Evolutionary conservation across 2,797 vertebrate genomes (phyloP).

Genomic region (Meda fulgida): DNA sequence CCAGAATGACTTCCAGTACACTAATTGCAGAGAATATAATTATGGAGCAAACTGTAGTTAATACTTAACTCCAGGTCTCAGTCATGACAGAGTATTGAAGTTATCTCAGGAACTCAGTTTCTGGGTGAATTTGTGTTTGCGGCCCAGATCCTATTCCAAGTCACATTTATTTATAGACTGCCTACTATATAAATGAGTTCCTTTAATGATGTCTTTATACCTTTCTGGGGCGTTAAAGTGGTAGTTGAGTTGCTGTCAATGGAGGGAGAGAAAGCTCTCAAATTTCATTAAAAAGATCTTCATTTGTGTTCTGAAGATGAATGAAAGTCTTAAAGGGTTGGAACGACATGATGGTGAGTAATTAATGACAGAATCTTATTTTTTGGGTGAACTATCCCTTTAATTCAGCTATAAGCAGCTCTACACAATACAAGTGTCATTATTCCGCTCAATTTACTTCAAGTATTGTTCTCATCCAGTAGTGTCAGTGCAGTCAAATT

Average conservation of each 20-base stretch:
- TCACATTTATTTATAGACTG: neutral
- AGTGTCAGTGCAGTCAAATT: too few species aligned
- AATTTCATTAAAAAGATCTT: neutral
- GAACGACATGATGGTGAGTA: too few species aligned
- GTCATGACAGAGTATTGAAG: neutral
- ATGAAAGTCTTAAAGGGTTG: too few species aligned
- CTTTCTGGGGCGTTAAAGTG: neutral
- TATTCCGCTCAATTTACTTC: too few species aligned
- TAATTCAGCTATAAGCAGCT: too few species aligned
- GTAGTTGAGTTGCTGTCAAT: neutral
- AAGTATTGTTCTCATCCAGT: too few species aligned
- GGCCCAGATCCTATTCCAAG: neutral
- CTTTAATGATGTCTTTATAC: neutral
- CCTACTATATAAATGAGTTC: too few species aligned
- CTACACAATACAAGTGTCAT: too few species aligned
- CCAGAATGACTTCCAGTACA: neutral
- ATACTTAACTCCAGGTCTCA: neutral
- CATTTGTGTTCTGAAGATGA: too few species aligned
- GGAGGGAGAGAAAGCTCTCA: neutral
- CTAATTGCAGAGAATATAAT: conserved; percentile 19
- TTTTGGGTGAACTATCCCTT: too few species aligned
- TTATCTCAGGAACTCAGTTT: neutral
- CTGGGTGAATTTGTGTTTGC: neutral
- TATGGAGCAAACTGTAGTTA: conserved; percentile 16
- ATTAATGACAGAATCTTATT: too few species aligned